Evolutionary conservation across 2,888 invertebrate genomes (phyloP).

Genomic region (Aphidius colemani): DNA sequence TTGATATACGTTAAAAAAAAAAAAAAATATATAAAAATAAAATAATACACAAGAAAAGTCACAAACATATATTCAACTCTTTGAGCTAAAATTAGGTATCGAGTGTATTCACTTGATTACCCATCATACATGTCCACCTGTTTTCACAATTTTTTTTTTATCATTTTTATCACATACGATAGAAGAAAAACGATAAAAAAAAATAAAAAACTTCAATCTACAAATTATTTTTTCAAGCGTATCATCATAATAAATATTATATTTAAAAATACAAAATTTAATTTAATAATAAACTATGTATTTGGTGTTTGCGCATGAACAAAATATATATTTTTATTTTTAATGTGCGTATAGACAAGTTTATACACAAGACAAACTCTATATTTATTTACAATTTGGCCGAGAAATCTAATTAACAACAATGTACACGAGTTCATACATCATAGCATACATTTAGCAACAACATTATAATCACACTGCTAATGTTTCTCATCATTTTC

Average conservation of each 20-base stretch:
- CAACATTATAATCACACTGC: no score
- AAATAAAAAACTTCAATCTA: neutral
- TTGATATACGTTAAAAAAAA: conserved; percentile 9
- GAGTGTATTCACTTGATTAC: conserved; percentile 50
- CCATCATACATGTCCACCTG: conserved; percentile 33
- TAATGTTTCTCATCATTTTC: no score
- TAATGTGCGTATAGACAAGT: conserved; percentile 21
- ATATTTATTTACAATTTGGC: conserved; percentile 31
- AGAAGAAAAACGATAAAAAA: neutral
- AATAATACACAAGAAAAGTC: conserved; percentile 19
- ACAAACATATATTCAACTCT: conserved; percentile 45
- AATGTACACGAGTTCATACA: no score
- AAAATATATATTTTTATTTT: conserved; percentile 7
- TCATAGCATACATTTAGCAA: no score
- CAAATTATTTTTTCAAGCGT: no score
- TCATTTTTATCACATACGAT: conserved; percentile 5
- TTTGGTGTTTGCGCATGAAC: neutral
- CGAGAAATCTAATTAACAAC: conserved; percentile 33
- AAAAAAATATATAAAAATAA: conserved; percentile 25
- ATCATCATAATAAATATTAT: no score
- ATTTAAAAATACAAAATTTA: no score
- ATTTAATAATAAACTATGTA: no score
- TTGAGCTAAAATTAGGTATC: conserved; percentile 57
- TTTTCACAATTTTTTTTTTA: conserved; percentile 19
- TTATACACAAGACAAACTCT: conserved; percentile 17